Evolutionary conservation across 1,140 invertebrate genomes (phyloP).

Genomic region (Diuraphis noxia): DNA sequence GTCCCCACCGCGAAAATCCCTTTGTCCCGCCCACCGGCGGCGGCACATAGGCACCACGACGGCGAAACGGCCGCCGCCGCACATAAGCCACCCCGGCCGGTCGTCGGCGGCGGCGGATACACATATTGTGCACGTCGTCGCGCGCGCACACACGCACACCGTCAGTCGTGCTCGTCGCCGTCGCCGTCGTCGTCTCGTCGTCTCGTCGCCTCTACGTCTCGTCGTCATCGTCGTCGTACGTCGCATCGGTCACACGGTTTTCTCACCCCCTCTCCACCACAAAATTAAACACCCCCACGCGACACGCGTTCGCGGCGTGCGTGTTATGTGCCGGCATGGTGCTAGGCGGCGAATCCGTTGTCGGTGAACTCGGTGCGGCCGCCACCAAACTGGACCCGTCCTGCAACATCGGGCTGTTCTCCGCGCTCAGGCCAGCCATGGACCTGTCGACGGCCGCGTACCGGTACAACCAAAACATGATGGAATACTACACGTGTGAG

Average conservation of each 20-base stretch:
- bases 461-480: conserved; percentile 96
- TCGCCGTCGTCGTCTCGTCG: not conserved
- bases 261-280: no score
- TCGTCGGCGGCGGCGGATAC: conserved; percentile 32
- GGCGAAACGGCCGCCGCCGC: conserved; percentile 11
- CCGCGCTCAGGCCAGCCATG: conserved; percentile 64
- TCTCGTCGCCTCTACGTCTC: not conserved
- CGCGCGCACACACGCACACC: conserved; percentile 26
- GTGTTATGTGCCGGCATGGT: conserved; percentile 48
- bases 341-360: conserved; percentile 35
- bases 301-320: not conserved
- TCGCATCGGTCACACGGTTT: not conserved
- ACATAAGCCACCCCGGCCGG: conserved; percentile 48
- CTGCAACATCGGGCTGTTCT: conserved; percentile 56
- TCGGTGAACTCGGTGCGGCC: conserved; percentile 44
- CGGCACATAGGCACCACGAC: not conserved
- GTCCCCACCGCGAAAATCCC: conserved; percentile 49
- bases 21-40: conserved; percentile 43
- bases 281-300: not conserved
- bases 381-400: conserved; percentile 42
- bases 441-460: conserved; percentile 91
- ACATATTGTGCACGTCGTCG: conserved; percentile 52
- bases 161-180: not conserved
- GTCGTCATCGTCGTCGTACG: not conserved
- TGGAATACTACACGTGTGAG: conserved; percentile 98